Base-by-base conservation (phyloP, 2,797 vertebrate species). In the Echeneis naucrates region DNA sequence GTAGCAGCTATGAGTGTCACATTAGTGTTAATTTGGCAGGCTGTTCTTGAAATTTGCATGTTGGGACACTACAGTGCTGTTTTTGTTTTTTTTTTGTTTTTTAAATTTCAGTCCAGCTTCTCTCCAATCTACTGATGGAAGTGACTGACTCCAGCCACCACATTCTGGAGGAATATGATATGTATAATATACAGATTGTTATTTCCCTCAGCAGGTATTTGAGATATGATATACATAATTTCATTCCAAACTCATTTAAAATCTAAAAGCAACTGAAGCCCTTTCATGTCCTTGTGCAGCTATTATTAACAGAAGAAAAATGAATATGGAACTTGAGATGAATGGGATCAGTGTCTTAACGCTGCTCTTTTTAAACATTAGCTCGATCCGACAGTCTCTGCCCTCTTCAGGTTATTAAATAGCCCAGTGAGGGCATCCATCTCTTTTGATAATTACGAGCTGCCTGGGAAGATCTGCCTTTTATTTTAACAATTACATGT, bases 401-500 rank as follows among this genome's bases (percentile, higher is more conserved):
- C 64, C 81, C 73, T 88, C 84, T 81, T 37, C 74, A 74, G 83
- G 80, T 88, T 87, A 85, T 84, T 88, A 90, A 86, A 83, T 73
- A 80, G 83, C 78, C 85, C 80, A 77, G 69, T 73, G 69, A 89
- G 77, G 75, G 65, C 77, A 89, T 88, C 72, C 72, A 74, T 89
- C 83, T 84, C 72, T 45, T 84, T 72, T 86, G 79, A 87, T 90
- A 87, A 90, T 90, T 89, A 87, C 66, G 4, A 61, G 61, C 88
- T 85, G 84, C 86, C 48, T 62, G 67, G 67, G 59, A 86, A 82
- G 77, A 83, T 82, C 78, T 80, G 70, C 75, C 32, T 84, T 91
- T 89, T 87, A 81, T 88, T n/a, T 91, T 81, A 89, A 85, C 87
- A 85, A 89, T 82, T 85, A 85, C 61, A 70, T 60, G 84, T 84